A percentile compares a stretch with the other conserved stretches of the same genome.
Conservation (phyloP, 2,888 invertebrate genomes). For the Macrosoma leucophasiata region DNA sequence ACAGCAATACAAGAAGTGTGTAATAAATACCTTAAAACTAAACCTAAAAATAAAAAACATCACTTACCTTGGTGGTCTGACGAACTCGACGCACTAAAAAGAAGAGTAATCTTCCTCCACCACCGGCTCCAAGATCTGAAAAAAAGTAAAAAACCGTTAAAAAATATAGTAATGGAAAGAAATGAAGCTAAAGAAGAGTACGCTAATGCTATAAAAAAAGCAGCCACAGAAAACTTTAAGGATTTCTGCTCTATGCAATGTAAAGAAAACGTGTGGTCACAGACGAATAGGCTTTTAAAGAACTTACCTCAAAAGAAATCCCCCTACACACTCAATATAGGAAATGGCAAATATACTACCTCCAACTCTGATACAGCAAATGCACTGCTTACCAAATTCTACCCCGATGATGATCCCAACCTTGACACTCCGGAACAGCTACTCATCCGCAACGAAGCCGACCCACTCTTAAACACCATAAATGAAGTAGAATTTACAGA, state of each 20-base stretch:
- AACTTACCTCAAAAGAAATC: no score
- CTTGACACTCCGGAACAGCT: constrained; percentile 16
- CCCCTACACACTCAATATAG: constrained; percentile 15
- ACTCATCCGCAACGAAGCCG: no score
- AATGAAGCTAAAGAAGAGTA: constrained; percentile 5
- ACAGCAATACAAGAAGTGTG: no score
- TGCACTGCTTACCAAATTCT: constrained; percentile 14
- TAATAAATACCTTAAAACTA: no score
- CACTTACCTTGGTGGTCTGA: constrained; percentile 15
- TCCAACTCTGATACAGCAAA: constrained; percentile 11
- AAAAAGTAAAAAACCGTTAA: constrained; percentile 2
- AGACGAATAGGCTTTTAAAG: constrained; percentile 24
- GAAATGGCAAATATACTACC: constrained; percentile 11
- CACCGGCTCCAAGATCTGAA: constrained; percentile 3
- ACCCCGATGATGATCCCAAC: no score
- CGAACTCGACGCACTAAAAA: constrained; percentile 8
- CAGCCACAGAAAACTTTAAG: constrained; percentile 17
- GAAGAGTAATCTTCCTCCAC: constrained; percentile 4
- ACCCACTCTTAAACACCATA: no score
- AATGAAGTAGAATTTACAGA: constrained; percentile 14
- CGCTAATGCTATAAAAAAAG: constrained; percentile 4
- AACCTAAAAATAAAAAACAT: no score
- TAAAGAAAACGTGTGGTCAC: no score
- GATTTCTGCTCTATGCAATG: constrained; percentile 23
- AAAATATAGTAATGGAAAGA: neutral